Conservation (phyloP, 2,113 vertebrate species). For the Oxyruncus cristatus region DNA sequence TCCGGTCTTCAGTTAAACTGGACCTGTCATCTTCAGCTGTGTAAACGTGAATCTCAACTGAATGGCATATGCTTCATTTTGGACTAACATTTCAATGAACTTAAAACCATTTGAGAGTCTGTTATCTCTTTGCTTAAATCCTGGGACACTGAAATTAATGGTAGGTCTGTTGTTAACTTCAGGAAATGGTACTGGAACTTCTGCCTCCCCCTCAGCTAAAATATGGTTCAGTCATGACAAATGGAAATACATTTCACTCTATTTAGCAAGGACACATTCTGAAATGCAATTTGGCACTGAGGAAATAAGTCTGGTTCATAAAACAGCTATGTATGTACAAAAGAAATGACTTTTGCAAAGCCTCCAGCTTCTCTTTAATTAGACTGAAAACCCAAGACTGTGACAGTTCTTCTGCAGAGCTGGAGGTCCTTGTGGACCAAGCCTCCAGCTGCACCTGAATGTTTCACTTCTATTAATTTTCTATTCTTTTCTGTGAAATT, state of each 20-base stretch:
- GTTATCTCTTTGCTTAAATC: constrained; percentile 46
- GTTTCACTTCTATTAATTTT: neutral
- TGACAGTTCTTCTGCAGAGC: constrained; percentile 17
- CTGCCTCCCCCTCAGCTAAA: constrained; percentile 44
- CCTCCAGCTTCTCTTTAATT: constrained; percentile 32
- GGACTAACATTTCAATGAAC: constrained; percentile 21
- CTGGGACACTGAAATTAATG: constrained; percentile 22
- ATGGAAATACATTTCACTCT: constrained; percentile 44
- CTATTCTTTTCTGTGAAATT: neutral
- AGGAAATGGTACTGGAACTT: constrained; percentile 41
- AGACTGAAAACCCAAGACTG: neutral
- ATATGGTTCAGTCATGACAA: constrained; percentile 24
- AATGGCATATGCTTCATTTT: constrained; percentile 49
- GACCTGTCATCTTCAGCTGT: constrained; percentile 59
- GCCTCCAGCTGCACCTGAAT: neutral
- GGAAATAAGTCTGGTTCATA: constrained; percentile 21
- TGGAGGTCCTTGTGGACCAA: neutral
- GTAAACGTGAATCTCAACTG: constrained; percentile 45
- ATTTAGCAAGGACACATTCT: constrained; percentile 46
- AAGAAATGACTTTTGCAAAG: constrained; percentile 50
- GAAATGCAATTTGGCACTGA: constrained; percentile 31
- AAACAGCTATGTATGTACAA: neutral
- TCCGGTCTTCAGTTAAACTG: constrained; percentile 49
- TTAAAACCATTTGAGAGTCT: constrained; percentile 16
- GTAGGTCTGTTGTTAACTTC: constrained; percentile 18